Percentiles rank a stretch among this genome's conserved stretches.
Evolutionary conservation across 1,140 invertebrate species (phyloP).

Genomic region (Apolygus lucorum): DNA sequence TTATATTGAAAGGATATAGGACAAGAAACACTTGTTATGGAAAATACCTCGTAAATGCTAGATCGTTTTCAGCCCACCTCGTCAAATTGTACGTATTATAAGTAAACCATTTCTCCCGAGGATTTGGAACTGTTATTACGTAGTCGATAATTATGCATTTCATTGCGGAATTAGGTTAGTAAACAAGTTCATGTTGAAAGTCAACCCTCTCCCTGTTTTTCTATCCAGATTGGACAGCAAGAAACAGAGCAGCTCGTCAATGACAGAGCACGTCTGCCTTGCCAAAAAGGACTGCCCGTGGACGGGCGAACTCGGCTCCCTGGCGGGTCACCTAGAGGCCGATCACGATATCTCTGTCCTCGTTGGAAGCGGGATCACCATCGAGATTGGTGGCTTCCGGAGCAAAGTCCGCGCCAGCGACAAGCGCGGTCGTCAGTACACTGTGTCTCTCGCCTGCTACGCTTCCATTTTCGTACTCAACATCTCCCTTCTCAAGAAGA

Average conservation of each 20-base stretch:
- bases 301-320: constrained; percentile 11
- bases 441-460: constrained; percentile 23
- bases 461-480: constrained; percentile 26
- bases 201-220: too few relatives aligned
- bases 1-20: too few relatives aligned
- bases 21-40: too few relatives aligned
- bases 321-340: constrained; percentile 19
- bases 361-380: constrained; percentile 23
- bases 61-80: too few relatives aligned
- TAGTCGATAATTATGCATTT: too few relatives aligned
- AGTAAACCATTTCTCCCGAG: too few relatives aligned
- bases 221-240: constrained; percentile 6
- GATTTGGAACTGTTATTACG: too few relatives aligned
- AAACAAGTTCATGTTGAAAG: too few relatives aligned
- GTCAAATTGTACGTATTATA: too few relatives aligned
- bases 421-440: constrained; percentile 21
- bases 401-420: constrained; percentile 25
- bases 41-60: too few relatives aligned
- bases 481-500: constrained; percentile 20
- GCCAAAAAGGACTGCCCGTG: constrained; percentile 19
- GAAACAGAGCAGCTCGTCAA: background rate
- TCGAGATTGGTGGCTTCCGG: constrained; percentile 25
- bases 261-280: background rate
- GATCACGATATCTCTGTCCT: constrained; percentile 20
- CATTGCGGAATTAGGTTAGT: too few relatives aligned